phyloP scores from a whole-genome alignment of 2,888 invertebrate genomes.

The Euplexia lucipara region DNA sequence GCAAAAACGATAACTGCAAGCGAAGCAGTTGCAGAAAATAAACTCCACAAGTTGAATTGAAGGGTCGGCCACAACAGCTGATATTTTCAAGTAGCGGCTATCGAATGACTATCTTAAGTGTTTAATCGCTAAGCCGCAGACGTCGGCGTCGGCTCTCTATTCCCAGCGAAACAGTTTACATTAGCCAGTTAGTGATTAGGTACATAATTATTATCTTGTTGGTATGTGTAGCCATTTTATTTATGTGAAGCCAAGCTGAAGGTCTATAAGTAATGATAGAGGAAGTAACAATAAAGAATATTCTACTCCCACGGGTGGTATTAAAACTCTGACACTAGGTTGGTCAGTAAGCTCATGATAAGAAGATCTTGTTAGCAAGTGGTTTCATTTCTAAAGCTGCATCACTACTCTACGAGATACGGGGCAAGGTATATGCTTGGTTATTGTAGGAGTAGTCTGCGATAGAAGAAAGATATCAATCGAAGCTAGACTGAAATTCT shows the following conservation, averaged over 20 bases:
- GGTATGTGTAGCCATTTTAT: too few species aligned
- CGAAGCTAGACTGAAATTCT: neutral
- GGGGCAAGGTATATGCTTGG: neutral
- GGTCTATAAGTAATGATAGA: too few species aligned
- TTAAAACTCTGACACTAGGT: too few species aligned
- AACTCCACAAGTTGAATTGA: neutral
- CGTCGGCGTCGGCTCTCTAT: neutral
- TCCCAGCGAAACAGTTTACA: constrained; percentile 13
- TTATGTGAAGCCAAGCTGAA: too few species aligned
- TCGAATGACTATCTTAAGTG: constrained; percentile 32
- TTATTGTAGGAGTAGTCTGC: neutral
- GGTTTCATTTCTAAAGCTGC: neutral
- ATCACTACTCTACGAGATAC: neutral
- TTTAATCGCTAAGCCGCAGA: constrained; percentile 15
- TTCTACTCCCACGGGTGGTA: too few species aligned
- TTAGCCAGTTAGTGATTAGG: constrained; percentile 2
- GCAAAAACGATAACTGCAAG: neutral
- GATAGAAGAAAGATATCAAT: neutral
- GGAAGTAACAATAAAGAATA: too few species aligned
- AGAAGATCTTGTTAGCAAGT: constrained; percentile 15
- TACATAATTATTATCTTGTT: neutral
- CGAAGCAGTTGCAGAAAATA: neutral
- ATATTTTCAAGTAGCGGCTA: constrained; percentile 25
- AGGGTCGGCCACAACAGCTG: constrained; percentile 4
- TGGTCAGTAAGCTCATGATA: too few species aligned